Evolutionary conservation across 2,113 vertebrate species (phyloP).

Genomic region (cattle (Bos taurus)): DNA sequence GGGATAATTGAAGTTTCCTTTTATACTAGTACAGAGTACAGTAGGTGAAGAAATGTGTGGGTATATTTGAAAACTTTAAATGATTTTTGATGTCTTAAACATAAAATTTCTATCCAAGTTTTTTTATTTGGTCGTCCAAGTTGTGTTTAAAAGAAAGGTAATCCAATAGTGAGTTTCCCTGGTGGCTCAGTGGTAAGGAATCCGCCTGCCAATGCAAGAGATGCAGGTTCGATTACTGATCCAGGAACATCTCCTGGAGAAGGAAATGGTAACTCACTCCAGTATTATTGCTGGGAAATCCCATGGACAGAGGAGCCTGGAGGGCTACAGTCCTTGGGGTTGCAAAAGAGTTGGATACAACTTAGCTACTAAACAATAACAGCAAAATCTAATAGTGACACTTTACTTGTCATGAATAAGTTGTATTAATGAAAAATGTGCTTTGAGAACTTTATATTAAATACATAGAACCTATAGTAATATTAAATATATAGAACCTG

Average conservation of each 20-base stretch:
- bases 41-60: neutral
- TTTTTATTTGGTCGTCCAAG: neutral
- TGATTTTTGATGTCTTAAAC: neutral
- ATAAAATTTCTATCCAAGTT: neutral
- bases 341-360: neutral
- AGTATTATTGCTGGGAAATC: neutral
- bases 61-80: neutral
- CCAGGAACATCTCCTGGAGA: neutral
- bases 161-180: neutral
- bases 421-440: slow-evolving; percentile 17
- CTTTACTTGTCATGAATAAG: neutral
- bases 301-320: neutral
- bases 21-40: neutral
- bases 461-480: neutral
- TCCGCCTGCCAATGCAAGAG: neutral
- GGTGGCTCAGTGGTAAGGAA: neutral
- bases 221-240: neutral
- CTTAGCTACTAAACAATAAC: neutral
- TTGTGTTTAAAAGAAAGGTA: neutral
- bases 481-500: neutral
- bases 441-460: neutral
- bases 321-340: neutral
- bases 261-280: neutral
- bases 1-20: neutral
- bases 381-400: neutral